Percentiles rank a stretch among this genome's conserved stretches.
Conservation (phyloP, 2,797 vertebrate genomes). For the Gouania willdenowi region DNA sequence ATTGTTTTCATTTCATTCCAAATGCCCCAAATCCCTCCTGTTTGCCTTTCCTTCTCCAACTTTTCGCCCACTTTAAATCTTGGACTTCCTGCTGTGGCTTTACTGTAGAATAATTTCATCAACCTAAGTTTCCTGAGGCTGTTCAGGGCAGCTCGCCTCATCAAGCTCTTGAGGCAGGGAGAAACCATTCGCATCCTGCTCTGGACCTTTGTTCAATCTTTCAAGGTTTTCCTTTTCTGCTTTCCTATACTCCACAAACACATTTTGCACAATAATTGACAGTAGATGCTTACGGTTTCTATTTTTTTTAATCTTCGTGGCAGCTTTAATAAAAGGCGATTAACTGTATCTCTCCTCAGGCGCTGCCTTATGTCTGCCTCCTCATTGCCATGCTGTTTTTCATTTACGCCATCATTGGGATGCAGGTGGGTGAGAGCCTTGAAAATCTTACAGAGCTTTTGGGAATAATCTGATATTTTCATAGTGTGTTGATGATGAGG, state of each 20-base stretch:
- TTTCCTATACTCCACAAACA: no score
- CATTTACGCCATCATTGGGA: constrained; percentile 96
- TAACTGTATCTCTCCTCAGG: constrained; percentile 69
- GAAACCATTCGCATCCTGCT: constrained; percentile 96
- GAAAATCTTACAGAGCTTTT: constrained; percentile 11
- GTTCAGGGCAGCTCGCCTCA: constrained; percentile 95
- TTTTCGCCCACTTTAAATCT: constrained; percentile 20
- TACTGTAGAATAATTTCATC: constrained; percentile 90
- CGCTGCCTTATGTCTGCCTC: constrained; percentile 92
- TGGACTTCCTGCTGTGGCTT: constrained; percentile 19
- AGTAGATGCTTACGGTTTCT: not conserved
- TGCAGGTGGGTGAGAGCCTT: constrained; percentile 81
- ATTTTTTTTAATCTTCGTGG: not conserved
- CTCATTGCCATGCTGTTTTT: constrained; percentile 97
- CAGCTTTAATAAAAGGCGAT: constrained; percentile 7
- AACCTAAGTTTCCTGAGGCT: constrained; percentile 96
- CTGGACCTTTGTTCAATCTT: constrained; percentile 96
- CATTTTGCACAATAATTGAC: no score
- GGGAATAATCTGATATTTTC: constrained; percentile 29
- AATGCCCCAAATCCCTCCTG: constrained; percentile 16
- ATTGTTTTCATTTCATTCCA: constrained; percentile 37
- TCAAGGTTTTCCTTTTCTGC: constrained; percentile 87
- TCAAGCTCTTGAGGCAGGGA: constrained; percentile 94
- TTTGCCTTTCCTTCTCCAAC: constrained; percentile 10
- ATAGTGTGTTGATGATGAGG: constrained; percentile 15